Evolutionary conservation across 2,113 vertebrate genomes (phyloP).

Genomic region (Thamnophis sirtalis): DNA sequence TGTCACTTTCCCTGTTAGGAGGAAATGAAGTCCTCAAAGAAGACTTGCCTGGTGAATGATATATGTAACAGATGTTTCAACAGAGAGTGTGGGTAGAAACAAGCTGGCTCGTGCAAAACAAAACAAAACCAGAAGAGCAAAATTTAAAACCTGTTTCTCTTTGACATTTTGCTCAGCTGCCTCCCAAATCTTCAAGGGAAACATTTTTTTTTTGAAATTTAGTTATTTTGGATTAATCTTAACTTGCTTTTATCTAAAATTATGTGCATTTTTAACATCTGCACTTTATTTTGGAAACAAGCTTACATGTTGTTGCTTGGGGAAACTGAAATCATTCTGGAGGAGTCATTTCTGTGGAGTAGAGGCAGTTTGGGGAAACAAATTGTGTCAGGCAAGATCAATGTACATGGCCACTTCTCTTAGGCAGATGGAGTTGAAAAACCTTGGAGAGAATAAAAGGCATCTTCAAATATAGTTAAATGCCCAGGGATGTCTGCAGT

Average conservation of each 20-base stretch:
- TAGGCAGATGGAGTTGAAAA: not conserved
- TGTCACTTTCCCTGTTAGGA: constrained; percentile 50
- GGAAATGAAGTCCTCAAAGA: constrained; percentile 35
- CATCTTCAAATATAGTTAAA: not conserved
- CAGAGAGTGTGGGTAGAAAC: constrained; percentile 46
- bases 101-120: constrained; percentile 18
- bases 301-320: constrained; percentile 30
- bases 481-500: not conserved
- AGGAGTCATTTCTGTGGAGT: not conserved
- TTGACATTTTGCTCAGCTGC: constrained; percentile 63
- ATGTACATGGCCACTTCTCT: not conserved
- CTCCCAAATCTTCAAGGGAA: constrained; percentile 51
- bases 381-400: not conserved
- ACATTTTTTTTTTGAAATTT: constrained; percentile 50
- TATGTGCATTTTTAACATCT: constrained; percentile 59
- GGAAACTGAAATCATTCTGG: constrained; percentile 23
- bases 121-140: constrained; percentile 43
- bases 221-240: constrained; percentile 47
- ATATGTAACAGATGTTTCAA: constrained; percentile 57
- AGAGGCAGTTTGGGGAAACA: not conserved
- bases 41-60: constrained; percentile 39
- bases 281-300: constrained; percentile 37
- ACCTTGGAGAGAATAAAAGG: not conserved
- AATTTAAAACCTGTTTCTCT: constrained; percentile 55
- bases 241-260: constrained; percentile 55